Conservation (phyloP, 2,888 invertebrate genomes). For the Cerastoderma edule region DNA sequence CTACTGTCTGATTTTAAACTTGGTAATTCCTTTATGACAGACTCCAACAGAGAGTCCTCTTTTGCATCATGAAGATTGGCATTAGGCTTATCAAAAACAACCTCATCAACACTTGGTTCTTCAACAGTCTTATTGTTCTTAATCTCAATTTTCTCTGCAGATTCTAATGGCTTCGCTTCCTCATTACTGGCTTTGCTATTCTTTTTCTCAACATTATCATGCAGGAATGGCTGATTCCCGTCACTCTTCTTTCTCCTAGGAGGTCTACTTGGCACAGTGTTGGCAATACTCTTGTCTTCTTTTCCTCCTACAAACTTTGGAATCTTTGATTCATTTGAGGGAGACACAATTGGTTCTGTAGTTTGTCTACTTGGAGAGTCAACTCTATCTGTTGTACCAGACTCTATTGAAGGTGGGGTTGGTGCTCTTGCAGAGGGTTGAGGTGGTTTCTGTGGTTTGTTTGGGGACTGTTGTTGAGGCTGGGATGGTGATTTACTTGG, state of each 20-base stretch:
- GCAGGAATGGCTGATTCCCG: constrained; percentile 53
- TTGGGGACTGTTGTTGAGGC: constrained; percentile 1
- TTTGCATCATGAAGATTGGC: constrained; percentile 40
- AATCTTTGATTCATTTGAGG: constrained; percentile 27
- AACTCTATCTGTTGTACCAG: constrained; percentile 6
- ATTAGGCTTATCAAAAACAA: constrained; percentile 27
- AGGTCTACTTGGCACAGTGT: constrained; percentile 53
- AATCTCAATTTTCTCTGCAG: constrained; percentile 16
- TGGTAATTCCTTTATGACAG: constrained; percentile 47
- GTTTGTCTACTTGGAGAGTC: constrained; percentile 61
- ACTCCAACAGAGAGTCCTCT: constrained; percentile 46
- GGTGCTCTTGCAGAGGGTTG: too few species aligned
- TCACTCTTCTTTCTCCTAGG: constrained; percentile 58
- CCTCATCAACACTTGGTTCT: constrained; percentile 1
- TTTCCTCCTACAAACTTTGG: constrained; percentile 30
- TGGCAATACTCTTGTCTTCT: constrained; percentile 25
- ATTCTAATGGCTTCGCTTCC: constrained; percentile 36
- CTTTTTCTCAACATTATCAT: constrained; percentile 49
- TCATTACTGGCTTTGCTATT: constrained; percentile 34
- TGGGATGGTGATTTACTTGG: neutral
- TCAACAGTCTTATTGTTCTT: neutral
- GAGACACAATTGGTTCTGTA: constrained; percentile 17
- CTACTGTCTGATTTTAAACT: constrained; percentile 27
- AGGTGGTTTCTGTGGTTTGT: constrained; percentile 10
- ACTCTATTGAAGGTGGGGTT: too few species aligned